A percentile compares a stretch with the other conserved stretches of the same genome.
Evolutionary conservation across 2,888 invertebrate genomes (phyloP).

Genomic region (Lepidonotus clava): DNA sequence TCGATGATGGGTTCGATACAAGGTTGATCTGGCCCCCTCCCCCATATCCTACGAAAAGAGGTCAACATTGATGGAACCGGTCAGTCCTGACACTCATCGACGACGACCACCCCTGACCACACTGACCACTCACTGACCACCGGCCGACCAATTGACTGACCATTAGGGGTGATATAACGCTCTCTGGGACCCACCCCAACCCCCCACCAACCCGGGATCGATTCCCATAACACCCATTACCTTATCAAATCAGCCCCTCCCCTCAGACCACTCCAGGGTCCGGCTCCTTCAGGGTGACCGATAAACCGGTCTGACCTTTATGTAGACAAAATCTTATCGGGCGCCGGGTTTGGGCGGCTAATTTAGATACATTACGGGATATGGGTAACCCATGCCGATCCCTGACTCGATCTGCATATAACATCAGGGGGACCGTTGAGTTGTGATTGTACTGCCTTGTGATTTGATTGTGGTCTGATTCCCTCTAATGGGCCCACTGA

Average conservation of each 20-base stretch:
- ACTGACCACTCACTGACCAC: neutral
- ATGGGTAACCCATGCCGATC: neutral
- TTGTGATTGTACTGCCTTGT: too few relatives aligned
- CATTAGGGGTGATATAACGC: constrained; percentile 10
- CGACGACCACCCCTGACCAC: too few relatives aligned
- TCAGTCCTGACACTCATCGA: too few relatives aligned
- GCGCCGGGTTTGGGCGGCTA: neutral
- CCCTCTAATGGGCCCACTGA: too few relatives aligned
- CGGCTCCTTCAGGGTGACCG: neutral
- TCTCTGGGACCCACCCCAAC: neutral
- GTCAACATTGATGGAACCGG: too few relatives aligned
- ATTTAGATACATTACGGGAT: neutral
- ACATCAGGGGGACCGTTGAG: too few relatives aligned
- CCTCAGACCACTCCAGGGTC: too few relatives aligned
- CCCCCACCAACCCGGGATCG: neutral
- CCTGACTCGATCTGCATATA: neutral
- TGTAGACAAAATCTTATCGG: neutral
- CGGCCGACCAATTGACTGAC: constrained; percentile 3
- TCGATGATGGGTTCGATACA: too few relatives aligned
- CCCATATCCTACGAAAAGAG: too few relatives aligned
- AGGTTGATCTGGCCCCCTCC: too few relatives aligned
- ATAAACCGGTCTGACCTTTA: neutral
- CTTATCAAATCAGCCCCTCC: neutral
- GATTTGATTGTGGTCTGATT: too few relatives aligned
- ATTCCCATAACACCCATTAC: neutral